phyloP scores from a whole-genome alignment of 2,113 vertebrate species.

The Perca fluviatilis region DNA sequence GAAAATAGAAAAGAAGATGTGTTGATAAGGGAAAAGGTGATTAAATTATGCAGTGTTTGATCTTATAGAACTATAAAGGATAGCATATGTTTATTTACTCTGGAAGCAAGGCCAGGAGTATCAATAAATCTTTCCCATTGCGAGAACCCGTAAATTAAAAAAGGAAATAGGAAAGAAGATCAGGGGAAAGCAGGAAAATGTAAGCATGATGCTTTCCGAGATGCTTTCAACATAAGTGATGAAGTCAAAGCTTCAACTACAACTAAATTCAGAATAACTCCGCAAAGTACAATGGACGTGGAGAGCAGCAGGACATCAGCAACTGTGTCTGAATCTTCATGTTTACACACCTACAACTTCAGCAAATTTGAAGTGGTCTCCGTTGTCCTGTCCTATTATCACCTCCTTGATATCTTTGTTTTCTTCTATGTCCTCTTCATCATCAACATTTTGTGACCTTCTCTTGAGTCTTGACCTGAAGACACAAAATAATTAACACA shows the following conservation, averaged over 20 bases:
- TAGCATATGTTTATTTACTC: not conserved
- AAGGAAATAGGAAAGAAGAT: not conserved
- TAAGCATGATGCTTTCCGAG: not conserved
- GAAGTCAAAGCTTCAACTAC: constrained; percentile 11
- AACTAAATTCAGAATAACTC: not conserved
- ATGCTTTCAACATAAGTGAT: not conserved
- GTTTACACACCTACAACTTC: constrained; percentile 70
- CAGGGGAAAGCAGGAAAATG: not conserved
- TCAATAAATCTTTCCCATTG: not conserved
- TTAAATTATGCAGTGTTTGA: not conserved
- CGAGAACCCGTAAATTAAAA: not conserved
- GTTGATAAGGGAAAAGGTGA: not conserved
- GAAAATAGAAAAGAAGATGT: not conserved
- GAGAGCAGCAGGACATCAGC: not conserved
- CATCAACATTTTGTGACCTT: not conserved
- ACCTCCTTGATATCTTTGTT: constrained; percentile 38
- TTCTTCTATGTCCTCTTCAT: constrained; percentile 28
- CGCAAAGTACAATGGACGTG: not conserved
- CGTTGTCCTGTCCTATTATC: constrained; percentile 18
- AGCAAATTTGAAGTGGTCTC: constrained; percentile 34
- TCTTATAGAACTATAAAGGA: constrained; percentile 18
- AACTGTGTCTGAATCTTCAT: not conserved
- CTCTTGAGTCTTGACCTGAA: constrained; percentile 40
- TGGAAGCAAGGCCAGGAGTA: not conserved
- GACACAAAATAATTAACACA: not conserved